phyloP scores from a whole-genome alignment of 2,888 invertebrate species.

The Encarsia formosa region DNA sequence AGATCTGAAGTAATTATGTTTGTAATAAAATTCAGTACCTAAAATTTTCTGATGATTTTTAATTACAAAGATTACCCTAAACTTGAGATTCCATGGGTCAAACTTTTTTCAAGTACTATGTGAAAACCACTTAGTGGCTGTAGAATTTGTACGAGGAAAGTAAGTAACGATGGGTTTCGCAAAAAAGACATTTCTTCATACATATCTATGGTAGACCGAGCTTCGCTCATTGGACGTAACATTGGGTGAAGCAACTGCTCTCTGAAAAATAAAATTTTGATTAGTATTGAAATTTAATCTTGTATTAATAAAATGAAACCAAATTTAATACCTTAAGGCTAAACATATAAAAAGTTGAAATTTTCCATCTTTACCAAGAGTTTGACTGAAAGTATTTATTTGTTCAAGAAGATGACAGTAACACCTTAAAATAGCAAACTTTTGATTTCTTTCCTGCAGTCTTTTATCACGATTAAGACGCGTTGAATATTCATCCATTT shows the following conservation, averaged over 20 bases:
- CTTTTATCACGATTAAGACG: constrained; percentile 42
- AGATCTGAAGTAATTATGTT: constrained; percentile 1
- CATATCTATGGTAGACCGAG: constrained; percentile 87
- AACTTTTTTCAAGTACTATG: constrained; percentile 80
- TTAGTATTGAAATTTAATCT: not conserved
- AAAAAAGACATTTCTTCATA: constrained; percentile 96
- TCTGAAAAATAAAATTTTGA: constrained; percentile 51
- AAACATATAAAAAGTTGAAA: constrained; percentile 96
- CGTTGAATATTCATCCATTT: constrained; percentile 52
- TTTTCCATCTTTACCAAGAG: constrained; percentile 96
- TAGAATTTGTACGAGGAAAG: constrained; percentile 85
- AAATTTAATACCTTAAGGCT: constrained; percentile 72
- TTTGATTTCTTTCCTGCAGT: constrained; percentile 42
- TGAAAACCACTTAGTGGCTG: constrained; percentile 87
- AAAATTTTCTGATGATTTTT: too few species aligned
- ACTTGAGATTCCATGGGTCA: constrained; percentile 64
- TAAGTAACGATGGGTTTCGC: constrained; percentile 77
- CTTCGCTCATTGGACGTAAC: constrained; percentile 85
- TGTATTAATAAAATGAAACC: not conserved
- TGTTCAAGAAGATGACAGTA: constrained; percentile 87
- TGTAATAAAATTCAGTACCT: constrained; percentile 4
- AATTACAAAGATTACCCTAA: too few species aligned
- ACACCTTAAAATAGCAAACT: constrained; percentile 70
- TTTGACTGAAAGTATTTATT: constrained; percentile 76
- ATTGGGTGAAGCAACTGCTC: constrained; percentile 87